Conservation (phyloP, 2,797 vertebrate genomes). For the Phaenicophaeus curvirostris region DNA sequence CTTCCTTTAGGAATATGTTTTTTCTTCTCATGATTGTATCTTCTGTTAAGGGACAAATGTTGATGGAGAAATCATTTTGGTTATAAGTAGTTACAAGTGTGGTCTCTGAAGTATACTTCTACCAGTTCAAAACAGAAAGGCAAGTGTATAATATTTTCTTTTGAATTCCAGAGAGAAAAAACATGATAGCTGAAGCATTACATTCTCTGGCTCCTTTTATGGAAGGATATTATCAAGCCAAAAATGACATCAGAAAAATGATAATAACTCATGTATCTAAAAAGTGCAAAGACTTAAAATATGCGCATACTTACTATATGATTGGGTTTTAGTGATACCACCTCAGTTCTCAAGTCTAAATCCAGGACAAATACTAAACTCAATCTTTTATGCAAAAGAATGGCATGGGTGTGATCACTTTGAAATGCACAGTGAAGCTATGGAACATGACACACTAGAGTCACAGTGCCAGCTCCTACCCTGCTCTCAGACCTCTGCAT, state of each 20-base stretch:
- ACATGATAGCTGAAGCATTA: not conserved
- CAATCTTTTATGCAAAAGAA: not conserved
- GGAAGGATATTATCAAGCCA: not conserved
- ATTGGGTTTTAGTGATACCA: not conserved
- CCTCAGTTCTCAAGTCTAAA: not conserved
- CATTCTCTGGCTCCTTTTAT: not conserved
- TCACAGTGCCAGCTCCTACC: not conserved
- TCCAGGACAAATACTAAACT: not conserved
- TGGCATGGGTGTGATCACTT: not conserved
- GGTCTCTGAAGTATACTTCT: not conserved
- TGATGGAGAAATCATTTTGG: not conserved
- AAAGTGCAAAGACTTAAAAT: not conserved
- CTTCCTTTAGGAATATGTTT: not conserved
- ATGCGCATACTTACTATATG: rapidly evolving
- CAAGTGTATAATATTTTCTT: not conserved
- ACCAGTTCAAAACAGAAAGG: not conserved
- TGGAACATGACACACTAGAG: not conserved
- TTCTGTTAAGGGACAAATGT: not conserved
- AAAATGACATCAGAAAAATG: not conserved
- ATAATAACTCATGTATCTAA: not conserved
- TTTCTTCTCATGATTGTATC: not conserved
- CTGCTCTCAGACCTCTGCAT: not conserved
- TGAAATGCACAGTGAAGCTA: not conserved
- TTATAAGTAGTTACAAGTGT: not conserved
- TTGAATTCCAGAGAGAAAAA: not conserved